phyloP scores from a whole-genome alignment of 1,140 invertebrate genomes.

The Rhizoglyphus robini region DNA sequence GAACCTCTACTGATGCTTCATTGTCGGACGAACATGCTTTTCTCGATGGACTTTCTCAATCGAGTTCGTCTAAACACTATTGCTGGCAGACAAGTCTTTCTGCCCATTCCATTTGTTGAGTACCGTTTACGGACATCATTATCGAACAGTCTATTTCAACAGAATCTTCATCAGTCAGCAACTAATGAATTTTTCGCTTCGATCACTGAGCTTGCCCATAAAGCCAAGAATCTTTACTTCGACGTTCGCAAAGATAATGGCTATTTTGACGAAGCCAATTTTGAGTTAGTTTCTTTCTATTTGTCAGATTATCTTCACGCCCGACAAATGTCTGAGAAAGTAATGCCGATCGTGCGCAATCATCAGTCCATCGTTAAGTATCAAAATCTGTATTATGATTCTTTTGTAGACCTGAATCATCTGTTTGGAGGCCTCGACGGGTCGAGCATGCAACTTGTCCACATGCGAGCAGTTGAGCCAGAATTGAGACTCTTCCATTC shows the following conservation, averaged over 20 bases:
- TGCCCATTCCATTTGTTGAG: slow-evolving; percentile 57
- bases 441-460: slow-evolving; percentile 40
- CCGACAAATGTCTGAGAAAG: slow-evolving; percentile 43
- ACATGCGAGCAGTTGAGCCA: slow-evolving; percentile 56
- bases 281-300: slow-evolving; percentile 63
- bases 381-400: slow-evolving; percentile 23
- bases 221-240: slow-evolving; percentile 34
- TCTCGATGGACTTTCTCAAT: slow-evolving; percentile 66
- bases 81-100: slow-evolving; percentile 58
- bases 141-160: neutral
- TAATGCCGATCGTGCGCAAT: slow-evolving; percentile 45
- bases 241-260: slow-evolving; percentile 63
- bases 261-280: slow-evolving; percentile 58
- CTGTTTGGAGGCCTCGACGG: slow-evolving; percentile 42
- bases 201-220: neutral
- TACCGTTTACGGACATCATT: slow-evolving; percentile 34
- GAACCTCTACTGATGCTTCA: slow-evolving; percentile 43
- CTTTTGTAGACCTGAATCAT: slow-evolving; percentile 41
- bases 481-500: slow-evolving; percentile 40
- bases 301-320: slow-evolving; percentile 57
- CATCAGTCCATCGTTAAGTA: slow-evolving; percentile 45
- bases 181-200: neutral
- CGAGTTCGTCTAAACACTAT: slow-evolving; percentile 70
- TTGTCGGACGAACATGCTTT: slow-evolving; percentile 47
- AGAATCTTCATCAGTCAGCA: neutral